phyloP scores from a whole-genome alignment of 2,888 invertebrate genomes.

The Uloborus plumipes region DNA sequence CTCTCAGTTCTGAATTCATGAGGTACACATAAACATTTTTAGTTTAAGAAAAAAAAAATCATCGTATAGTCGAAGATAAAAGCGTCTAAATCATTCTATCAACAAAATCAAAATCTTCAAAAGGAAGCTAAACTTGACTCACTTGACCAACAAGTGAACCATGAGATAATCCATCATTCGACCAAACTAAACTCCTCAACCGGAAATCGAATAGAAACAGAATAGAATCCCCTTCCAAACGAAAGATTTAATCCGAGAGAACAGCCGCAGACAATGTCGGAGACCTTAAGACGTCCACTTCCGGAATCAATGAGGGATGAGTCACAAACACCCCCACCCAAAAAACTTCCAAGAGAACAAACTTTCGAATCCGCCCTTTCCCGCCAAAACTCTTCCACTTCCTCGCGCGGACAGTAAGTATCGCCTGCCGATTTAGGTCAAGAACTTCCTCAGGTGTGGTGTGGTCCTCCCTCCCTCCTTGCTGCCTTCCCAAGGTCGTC shows the following conservation, averaged over 20 bases:
- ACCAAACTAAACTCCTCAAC: not conserved
- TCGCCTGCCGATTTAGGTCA: conserved; percentile 46
- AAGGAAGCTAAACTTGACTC: no score
- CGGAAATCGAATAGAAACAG: not conserved
- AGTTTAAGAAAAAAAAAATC: no score
- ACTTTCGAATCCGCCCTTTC: conserved; percentile 37
- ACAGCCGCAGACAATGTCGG: not conserved
- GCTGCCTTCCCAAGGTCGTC: conserved; percentile 24
- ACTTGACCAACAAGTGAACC: no score
- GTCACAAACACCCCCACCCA: conserved; percentile 14
- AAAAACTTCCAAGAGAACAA: conserved; percentile 14
- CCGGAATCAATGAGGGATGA: conserved; percentile 19
- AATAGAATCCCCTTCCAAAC: not conserved
- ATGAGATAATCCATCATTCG: no score
- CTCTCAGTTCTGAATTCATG: no score
- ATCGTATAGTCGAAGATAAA: no score
- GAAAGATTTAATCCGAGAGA: not conserved
- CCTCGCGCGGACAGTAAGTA: conserved; percentile 32
- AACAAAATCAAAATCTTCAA: no score
- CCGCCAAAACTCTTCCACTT: conserved; percentile 34
- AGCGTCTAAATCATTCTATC: no score
- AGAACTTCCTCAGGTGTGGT: conserved; percentile 56
- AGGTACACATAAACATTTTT: no score
- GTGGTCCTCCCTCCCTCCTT: not conserved
- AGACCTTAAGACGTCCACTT: no score